A percentile compares a stretch with the other conserved stretches of the same genome.
Evolutionary conservation across 2,888 invertebrate genomes (phyloP).

Genomic region (Zeuzera pyrina): DNA sequence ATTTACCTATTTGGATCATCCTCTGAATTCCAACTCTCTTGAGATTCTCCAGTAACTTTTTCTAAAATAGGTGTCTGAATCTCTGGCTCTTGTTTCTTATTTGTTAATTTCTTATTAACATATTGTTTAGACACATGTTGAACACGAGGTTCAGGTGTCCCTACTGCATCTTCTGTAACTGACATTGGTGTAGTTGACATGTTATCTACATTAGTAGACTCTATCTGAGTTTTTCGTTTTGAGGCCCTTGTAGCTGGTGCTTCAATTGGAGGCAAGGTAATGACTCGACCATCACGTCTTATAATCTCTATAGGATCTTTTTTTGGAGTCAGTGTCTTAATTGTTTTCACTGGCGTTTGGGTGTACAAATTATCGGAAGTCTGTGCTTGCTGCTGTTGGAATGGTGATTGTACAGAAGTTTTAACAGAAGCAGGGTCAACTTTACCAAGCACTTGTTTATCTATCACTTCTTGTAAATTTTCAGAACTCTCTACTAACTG

Average conservation of each 20-base stretch:
- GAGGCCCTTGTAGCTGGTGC: conserved; percentile 86
- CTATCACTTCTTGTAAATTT: conserved; percentile 81
- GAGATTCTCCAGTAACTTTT: conserved; percentile 70
- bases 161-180: conserved; percentile 10
- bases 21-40: conserved; percentile 84
- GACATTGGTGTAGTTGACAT: conserved; percentile 24
- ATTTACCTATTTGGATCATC: conserved; percentile 88
- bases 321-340: conserved; percentile 32
- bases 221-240: conserved; percentile 73
- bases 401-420: conserved; percentile 22
- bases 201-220: conserved; percentile 25
- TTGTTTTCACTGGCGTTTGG: conserved; percentile 37
- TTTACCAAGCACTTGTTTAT: conserved; percentile 75
- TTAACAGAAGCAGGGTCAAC: conserved; percentile 42
- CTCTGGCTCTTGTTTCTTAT: conserved; percentile 38
- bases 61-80: conserved; percentile 28
- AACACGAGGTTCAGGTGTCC: conserved; percentile 37
- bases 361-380: conserved; percentile 29
- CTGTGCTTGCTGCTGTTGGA: conserved; percentile 21
- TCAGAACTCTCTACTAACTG: conserved; percentile 78
- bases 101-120: conserved; percentile 43
- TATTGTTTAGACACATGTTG: conserved; percentile 49
- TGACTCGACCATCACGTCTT: conserved; percentile 81
- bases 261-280: conserved; percentile 86
- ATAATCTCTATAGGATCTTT: conserved; percentile 82